A percentile compares a stretch with the other conserved stretches of the same genome.
These are phyloP conservation scores for Brachyalestes nurse DNA, from an alignment of 2,797 vertebrate species.

Conservation along the genomic window DNA sequence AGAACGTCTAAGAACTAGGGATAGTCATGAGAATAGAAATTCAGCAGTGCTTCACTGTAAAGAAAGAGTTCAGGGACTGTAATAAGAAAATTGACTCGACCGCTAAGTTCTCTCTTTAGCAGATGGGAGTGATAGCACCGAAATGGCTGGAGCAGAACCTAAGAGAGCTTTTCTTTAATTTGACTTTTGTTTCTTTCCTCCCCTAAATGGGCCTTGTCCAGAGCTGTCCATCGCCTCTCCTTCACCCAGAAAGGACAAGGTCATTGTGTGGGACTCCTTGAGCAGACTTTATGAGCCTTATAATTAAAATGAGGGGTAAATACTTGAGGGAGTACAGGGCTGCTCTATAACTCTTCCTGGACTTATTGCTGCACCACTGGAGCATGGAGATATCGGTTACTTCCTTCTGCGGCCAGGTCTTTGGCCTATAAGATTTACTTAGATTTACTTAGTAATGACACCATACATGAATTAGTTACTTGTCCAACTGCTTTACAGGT, in stretches of 20 bases:
- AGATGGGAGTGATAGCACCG: not conserved
- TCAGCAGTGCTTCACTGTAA: not conserved
- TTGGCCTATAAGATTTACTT: constrained; percentile 46
- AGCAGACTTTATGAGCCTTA: constrained; percentile 82
- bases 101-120: not conserved
- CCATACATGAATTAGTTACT: constrained; percentile 39
- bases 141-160: not conserved
- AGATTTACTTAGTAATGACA: constrained; percentile 16
- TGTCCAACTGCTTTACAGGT: not conserved
- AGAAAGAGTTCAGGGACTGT: not conserved
- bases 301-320: constrained; percentile 86
- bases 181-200: constrained; percentile 49
- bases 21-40: not conserved
- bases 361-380: constrained; percentile 74
- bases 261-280: constrained; percentile 66
- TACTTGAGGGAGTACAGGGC: constrained; percentile 75
- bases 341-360: constrained; percentile 77
- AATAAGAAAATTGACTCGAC: not conserved
- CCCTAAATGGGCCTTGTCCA: constrained; percentile 40
- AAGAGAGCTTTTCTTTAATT: constrained; percentile 48
- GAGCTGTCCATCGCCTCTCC: constrained; percentile 65
- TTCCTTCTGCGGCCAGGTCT: constrained; percentile 53
- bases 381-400: constrained; percentile 74
- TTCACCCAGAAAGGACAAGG: constrained; percentile 80
- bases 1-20: not conserved